These are phyloP conservation scores for Silurus glanis DNA, from an alignment of 2,113 vertebrate species.

Conservation along the genomic window DNA sequence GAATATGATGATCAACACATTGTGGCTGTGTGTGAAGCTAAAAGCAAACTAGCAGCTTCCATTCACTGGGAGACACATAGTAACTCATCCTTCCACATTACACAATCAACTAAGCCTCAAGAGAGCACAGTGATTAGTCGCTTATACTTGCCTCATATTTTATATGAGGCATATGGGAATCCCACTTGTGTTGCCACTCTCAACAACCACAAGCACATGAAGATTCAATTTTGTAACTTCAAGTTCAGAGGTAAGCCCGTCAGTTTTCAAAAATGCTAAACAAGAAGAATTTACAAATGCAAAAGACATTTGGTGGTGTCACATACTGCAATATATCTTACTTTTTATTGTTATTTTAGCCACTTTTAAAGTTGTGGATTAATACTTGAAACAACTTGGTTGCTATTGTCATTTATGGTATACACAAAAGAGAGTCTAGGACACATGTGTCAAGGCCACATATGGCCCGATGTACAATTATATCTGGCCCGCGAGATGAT, in stretches of 20 bases:
- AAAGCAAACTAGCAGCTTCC: slow-evolving; percentile 57
- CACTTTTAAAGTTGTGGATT: no score
- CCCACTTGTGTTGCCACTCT: slow-evolving; percentile 58
- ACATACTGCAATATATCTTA: no score
- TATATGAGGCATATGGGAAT: background rate
- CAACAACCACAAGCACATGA: background rate
- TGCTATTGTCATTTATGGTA: no score
- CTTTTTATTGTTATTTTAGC: no score
- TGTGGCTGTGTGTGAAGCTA: slow-evolving; percentile 66
- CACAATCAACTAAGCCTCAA: rapidly evolving
- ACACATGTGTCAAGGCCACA: no score
- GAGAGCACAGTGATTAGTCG: slow-evolving; percentile 54
- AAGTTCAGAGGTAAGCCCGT: background rate
- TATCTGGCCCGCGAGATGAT: no score
- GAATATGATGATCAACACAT: background rate
- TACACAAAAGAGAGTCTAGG: no score
- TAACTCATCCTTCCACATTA: background rate
- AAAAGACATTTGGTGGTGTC: no score
- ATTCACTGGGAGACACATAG: slow-evolving; percentile 60
- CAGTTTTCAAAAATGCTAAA: no score
- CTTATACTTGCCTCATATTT: slow-evolving; percentile 47
- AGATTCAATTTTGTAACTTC: background rate
- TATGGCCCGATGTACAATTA: no score
- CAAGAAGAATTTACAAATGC: no score
- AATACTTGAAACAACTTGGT: no score